Evolutionary conservation across 2,113 vertebrate species (phyloP).

Genomic region (Cyanoramphus novaezelandiae): DNA sequence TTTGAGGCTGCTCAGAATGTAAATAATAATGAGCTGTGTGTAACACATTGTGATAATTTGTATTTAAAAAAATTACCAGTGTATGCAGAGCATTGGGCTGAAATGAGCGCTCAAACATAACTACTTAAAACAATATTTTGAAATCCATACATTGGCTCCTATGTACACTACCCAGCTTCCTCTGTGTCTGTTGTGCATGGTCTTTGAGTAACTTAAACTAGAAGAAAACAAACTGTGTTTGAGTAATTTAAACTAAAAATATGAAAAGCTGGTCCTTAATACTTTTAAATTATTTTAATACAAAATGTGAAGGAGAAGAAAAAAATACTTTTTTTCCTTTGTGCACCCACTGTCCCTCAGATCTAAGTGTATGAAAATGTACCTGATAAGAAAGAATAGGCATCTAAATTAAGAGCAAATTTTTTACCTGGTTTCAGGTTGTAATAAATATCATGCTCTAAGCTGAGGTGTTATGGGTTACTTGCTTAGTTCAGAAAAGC

Average conservation of each 20-base stretch:
- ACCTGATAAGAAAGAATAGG: background rate
- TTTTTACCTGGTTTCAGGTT: background rate
- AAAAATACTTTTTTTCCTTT: background rate
- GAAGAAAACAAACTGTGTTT: background rate
- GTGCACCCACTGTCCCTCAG: background rate
- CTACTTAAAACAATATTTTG: background rate
- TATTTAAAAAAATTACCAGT: background rate
- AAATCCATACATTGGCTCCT: background rate
- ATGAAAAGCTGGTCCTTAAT: background rate
- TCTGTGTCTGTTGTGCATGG: background rate
- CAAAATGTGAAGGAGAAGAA: background rate
- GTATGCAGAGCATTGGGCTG: background rate
- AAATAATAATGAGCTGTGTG: background rate
- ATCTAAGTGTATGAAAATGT: background rate
- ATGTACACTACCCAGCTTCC: background rate
- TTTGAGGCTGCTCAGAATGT: background rate
- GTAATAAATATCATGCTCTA: background rate
- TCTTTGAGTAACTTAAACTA: background rate
- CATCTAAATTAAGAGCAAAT: background rate
- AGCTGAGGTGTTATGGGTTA: background rate
- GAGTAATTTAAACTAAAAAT: background rate
- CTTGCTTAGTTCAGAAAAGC: background rate
- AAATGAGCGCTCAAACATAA: background rate
- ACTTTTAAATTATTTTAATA: background rate
- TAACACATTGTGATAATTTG: background rate